phyloP scores from a whole-genome alignment of 2,797 vertebrate species.

The Melanotaenia trifasciata region DNA sequence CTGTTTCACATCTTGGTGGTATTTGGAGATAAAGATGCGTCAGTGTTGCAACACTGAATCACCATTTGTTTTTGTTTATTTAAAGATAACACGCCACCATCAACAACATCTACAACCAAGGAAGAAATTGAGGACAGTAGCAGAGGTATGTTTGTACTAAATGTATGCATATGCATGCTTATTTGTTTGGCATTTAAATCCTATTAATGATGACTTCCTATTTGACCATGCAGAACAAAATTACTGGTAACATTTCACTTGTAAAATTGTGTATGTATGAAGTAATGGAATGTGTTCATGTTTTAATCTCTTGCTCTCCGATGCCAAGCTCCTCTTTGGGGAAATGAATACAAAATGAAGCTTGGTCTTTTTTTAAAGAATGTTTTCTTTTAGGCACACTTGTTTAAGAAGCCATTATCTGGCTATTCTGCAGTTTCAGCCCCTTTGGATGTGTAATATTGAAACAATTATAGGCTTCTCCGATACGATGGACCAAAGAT shows the following conservation, averaged over 20 bases:
- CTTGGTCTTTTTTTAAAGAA: conserved; percentile 72
- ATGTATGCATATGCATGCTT: not conserved
- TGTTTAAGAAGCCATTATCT: conserved; percentile 86
- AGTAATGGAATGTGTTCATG: conserved; percentile 62
- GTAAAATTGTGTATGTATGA: conserved; percentile 38
- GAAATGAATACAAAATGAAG: conserved; percentile 81
- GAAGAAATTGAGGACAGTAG: conserved; percentile 64
- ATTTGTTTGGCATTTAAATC: conserved; percentile 9
- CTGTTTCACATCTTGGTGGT: conserved; percentile 14
- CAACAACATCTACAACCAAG: conserved; percentile 62
- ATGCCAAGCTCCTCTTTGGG: conserved; percentile 72
- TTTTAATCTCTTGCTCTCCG: conserved; percentile 67
- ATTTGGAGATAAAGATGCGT: conserved; percentile 25
- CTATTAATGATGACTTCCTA: conserved; percentile 13
- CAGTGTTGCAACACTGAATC: conserved; percentile 26
- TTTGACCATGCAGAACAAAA: conserved; percentile 10
- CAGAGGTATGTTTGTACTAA: conserved; percentile 48
- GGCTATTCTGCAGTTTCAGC: conserved; percentile 84
- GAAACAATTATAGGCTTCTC: conserved; percentile 86
- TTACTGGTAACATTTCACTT: conserved; percentile 17
- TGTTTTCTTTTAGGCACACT: conserved; percentile 81
- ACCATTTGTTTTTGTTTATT: conserved; percentile 42
- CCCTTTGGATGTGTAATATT: conserved; percentile 84
- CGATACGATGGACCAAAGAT: conserved; percentile 87
- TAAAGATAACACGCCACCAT: conserved; percentile 64